A percentile compares a stretch with the other conserved stretches of the same genome.
These are phyloP conservation scores for Meta bourneti DNA, from an alignment of 2,888 invertebrate genomes.

Conservation along the genomic window DNA sequence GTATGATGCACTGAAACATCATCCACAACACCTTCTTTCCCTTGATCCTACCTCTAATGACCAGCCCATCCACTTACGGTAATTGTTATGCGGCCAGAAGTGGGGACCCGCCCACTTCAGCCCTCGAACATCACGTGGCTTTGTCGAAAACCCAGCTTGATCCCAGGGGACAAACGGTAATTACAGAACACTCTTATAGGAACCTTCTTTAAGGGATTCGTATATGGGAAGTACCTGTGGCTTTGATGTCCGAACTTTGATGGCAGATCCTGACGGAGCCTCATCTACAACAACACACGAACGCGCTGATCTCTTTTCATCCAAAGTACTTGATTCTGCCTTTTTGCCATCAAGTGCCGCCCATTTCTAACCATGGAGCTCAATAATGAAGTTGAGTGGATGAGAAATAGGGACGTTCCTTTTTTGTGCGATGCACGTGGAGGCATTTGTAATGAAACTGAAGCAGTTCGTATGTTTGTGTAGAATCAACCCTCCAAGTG, in stretches of 20 bases:
- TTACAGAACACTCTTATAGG: constrained; percentile 58
- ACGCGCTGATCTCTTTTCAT: no score
- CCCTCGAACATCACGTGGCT: constrained; percentile 62
- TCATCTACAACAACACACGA: constrained; percentile 24
- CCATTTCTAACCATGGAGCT: neutral
- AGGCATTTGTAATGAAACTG: no score
- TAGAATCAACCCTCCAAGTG: no score
- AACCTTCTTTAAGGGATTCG: constrained; percentile 56
- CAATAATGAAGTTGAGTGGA: no score
- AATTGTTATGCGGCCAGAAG: constrained; percentile 75
- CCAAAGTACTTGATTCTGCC: neutral
- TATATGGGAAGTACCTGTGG: constrained; percentile 58
- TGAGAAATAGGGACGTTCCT: no score
- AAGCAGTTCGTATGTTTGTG: no score
- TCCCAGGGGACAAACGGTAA: constrained; percentile 54
- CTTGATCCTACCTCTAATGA: constrained; percentile 64
- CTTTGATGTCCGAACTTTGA: constrained; percentile 62
- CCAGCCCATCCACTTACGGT: constrained; percentile 72
- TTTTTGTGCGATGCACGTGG: no score
- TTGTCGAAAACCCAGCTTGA: constrained; percentile 60
- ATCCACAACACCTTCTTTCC: constrained; percentile 61
- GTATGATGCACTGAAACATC: constrained; percentile 55
- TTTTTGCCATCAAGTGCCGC: neutral
- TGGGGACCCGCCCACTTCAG: constrained; percentile 61
- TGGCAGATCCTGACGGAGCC: constrained; percentile 24